A percentile compares a stretch with the other conserved stretches of the same genome.
Evolutionary conservation across 2,113 vertebrate species (phyloP).

Genomic region (Diadophis punctatus): DNA sequence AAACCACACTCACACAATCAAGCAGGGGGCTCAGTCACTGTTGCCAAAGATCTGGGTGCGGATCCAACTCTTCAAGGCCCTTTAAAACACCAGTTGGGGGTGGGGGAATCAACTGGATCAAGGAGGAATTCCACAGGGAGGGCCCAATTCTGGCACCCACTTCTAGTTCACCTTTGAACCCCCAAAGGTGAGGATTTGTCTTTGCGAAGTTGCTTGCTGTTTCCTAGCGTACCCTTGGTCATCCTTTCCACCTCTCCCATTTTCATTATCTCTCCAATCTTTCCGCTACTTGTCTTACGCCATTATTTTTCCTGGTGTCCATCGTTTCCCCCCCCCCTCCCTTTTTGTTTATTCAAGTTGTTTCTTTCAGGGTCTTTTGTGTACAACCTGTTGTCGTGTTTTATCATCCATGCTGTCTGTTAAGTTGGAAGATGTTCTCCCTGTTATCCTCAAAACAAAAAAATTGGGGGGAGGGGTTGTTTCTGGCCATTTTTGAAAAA

Average conservation of each 20-base stretch:
- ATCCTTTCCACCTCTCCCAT: background rate
- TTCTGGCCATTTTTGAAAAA: constrained; percentile 13
- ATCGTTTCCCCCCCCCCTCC: constrained; percentile 55
- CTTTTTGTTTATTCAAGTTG: constrained; percentile 39
- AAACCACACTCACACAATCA: background rate
- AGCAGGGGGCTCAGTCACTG: background rate
- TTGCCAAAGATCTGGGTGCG: background rate
- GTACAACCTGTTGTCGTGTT: constrained; percentile 67
- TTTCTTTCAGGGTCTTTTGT: constrained; percentile 62
- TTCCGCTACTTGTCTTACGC: constrained; percentile 37
- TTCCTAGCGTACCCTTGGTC: background rate
- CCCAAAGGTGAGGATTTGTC: background rate
- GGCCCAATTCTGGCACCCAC: background rate
- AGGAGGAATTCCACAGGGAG: background rate
- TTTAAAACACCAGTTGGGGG: background rate
- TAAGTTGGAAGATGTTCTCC: constrained; percentile 53
- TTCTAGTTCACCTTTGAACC: background rate
- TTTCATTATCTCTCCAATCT: constrained; percentile 19
- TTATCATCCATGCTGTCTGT: constrained; percentile 67
- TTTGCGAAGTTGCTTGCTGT: background rate
- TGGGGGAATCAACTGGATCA: background rate
- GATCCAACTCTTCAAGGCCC: background rate
- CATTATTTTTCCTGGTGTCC: constrained; percentile 68
- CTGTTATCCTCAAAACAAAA: background rate
- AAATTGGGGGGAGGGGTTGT: background rate